These are phyloP conservation scores for Spinibarbus caldwelli DNA, from an alignment of 2,797 vertebrate species.

Conservation along the genomic window DNA sequence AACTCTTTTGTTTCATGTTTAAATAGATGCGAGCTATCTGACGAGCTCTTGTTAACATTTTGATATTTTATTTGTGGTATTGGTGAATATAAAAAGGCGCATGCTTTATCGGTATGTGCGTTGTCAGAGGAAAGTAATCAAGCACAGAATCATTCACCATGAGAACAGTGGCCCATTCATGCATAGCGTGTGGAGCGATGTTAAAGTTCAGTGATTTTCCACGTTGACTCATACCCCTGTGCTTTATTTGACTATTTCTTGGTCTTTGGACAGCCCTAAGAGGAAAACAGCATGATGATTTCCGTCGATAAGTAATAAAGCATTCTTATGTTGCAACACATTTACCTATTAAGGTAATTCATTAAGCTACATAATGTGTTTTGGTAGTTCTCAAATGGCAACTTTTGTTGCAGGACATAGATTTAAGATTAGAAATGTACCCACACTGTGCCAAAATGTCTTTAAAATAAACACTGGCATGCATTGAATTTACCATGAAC, in stretches of 20 bases:
- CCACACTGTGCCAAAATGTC: too few species aligned
- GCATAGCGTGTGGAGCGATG: slow-evolving; percentile 8
- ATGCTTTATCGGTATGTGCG: background rate
- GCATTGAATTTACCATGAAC: background rate
- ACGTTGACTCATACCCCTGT: slow-evolving; percentile 12
- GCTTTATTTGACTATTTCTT: background rate
- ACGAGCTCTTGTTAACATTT: background rate
- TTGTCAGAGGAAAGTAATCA: slow-evolving; percentile 51
- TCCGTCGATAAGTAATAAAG: background rate
- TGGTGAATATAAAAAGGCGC: background rate
- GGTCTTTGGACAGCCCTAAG: background rate
- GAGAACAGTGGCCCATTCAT: slow-evolving; percentile 59
- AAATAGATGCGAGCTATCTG: background rate
- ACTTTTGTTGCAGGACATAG: background rate
- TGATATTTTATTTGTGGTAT: background rate
- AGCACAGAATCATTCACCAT: slow-evolving; percentile 40
- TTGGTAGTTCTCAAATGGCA: background rate
- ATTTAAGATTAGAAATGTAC: background rate
- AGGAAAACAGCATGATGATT: background rate
- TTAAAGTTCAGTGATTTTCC: slow-evolving; percentile 61
- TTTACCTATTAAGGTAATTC: background rate
- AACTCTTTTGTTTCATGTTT: background rate
- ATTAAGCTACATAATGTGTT: background rate
- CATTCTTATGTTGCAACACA: background rate
- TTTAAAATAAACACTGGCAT: background rate